Conservation (phyloP, 2,797 vertebrate species). For the Manis pentadactyla region DNA sequence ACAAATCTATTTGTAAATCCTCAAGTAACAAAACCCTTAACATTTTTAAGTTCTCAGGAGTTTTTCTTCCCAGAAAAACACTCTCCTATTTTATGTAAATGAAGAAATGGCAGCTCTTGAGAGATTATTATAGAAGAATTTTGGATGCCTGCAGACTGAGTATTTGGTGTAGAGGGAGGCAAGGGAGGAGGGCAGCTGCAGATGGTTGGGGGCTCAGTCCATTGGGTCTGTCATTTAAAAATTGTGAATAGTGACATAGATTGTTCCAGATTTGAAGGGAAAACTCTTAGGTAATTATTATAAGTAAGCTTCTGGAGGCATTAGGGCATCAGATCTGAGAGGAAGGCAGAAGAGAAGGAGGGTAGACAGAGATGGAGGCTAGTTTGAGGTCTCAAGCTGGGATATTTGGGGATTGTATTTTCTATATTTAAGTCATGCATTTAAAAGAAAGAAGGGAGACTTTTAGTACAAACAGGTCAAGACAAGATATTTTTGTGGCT, state of each 20-base stretch:
- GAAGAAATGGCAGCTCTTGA: constrained; percentile 3
- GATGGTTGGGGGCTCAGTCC: not conserved
- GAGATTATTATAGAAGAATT: not conserved
- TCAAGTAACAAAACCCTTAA: not conserved
- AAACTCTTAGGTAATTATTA: not conserved
- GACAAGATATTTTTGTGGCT: constrained; percentile 49
- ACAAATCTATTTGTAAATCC: constrained; percentile 11
- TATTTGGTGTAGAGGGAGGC: not conserved
- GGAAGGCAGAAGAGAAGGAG: not conserved
- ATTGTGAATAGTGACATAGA: not conserved
- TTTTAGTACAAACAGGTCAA: constrained; percentile 10
- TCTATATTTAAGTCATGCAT: not conserved
- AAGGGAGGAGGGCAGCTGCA: not conserved
- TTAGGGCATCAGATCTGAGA: not conserved
- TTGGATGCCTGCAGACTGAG: not conserved
- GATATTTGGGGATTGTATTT: not conserved
- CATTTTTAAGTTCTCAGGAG: constrained; percentile 50
- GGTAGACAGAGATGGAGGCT: not conserved
- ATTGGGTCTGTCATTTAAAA: not conserved
- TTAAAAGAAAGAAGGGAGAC: not conserved
- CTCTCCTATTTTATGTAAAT: not conserved
- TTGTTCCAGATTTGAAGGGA: not conserved
- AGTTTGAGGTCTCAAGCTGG: not conserved
- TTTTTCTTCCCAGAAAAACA: not conserved
- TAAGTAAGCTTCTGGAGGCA: not conserved